These are phyloP conservation scores for Drosophila barbarae DNA, from an alignment of 2,888 invertebrate genomes.

Conservation along the genomic window DNA sequence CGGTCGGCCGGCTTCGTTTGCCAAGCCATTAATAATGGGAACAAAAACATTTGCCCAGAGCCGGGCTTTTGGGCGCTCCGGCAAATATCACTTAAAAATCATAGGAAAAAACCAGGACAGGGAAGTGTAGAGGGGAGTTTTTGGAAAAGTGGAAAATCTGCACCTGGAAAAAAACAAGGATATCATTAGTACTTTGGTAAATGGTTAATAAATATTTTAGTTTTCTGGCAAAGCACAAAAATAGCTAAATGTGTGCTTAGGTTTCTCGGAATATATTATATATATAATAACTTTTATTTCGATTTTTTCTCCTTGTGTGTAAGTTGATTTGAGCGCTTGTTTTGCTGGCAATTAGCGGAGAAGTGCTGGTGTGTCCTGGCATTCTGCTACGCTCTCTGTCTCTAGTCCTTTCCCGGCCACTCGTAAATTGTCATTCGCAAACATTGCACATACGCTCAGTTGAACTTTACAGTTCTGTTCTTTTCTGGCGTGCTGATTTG, in stretches of 20 bases:
- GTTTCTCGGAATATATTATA: neutral
- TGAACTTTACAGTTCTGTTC: constrained; percentile 60
- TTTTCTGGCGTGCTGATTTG: constrained; percentile 34
- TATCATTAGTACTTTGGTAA: neutral
- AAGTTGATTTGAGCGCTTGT: constrained; percentile 32
- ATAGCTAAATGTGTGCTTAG: fast-evolving
- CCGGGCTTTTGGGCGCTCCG: constrained; percentile 52
- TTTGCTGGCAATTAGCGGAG: constrained; percentile 55
- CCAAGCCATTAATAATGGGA: constrained; percentile 66
- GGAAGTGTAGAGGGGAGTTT: neutral
- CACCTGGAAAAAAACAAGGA: constrained; percentile 4
- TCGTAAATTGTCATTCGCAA: constrained; percentile 67
- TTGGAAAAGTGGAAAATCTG: neutral
- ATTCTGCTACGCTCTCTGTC: neutral
- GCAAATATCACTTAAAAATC: constrained; percentile 63
- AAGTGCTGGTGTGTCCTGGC: constrained; percentile 18
- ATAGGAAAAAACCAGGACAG: constrained; percentile 17
- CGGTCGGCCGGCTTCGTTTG: constrained; percentile 35
- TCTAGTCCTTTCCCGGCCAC: constrained; percentile 20
- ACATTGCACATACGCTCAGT: constrained; percentile 71
- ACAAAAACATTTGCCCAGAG: constrained; percentile 41
- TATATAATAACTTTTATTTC: neutral
- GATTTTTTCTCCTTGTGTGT: constrained; percentile 2
- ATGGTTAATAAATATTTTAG: neutral
- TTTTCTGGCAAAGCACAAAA: neutral